Conservation (phyloP, 2,797 vertebrate genomes). For the Synanceia verrucosa region DNA sequence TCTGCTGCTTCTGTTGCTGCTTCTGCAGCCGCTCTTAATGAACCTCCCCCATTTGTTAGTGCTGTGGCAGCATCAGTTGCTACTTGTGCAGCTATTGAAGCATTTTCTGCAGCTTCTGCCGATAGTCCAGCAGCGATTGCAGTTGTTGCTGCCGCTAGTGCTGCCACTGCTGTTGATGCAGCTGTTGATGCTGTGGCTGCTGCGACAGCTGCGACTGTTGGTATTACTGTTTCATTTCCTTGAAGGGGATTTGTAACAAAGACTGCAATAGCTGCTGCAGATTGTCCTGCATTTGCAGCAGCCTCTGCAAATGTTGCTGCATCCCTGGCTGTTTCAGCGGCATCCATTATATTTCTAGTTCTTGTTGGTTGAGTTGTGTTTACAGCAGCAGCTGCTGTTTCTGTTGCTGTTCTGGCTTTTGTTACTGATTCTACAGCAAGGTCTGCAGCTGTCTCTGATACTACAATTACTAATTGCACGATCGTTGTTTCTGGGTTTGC, state of each 20-base stretch:
- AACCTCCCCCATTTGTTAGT: accelerated
- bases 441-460: no score
- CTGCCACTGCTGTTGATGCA: not conserved
- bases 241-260: no score
- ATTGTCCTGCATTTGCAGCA: not conserved
- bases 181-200: constrained; percentile 10
- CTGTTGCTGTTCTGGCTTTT: no score
- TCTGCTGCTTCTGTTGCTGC: constrained; percentile 1
- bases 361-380: no score
- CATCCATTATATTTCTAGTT: not conserved
- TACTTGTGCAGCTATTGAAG: not conserved
- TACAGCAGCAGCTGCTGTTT: no score
- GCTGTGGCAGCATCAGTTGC: not conserved
- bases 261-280: not conserved
- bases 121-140: not conserved
- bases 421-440: no score
- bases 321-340: not conserved
- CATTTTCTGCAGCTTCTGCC: not conserved
- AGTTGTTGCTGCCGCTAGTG: constrained; percentile 9
- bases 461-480: no score
- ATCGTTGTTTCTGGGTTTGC: no score
- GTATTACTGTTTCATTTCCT: no score
- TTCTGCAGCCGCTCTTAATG: not conserved
- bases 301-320: not conserved
- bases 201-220: not conserved